These are phyloP conservation scores for Drosophila sechellia DNA, from an alignment of 1,140 invertebrate genomes.

Conservation along the genomic window DNA sequence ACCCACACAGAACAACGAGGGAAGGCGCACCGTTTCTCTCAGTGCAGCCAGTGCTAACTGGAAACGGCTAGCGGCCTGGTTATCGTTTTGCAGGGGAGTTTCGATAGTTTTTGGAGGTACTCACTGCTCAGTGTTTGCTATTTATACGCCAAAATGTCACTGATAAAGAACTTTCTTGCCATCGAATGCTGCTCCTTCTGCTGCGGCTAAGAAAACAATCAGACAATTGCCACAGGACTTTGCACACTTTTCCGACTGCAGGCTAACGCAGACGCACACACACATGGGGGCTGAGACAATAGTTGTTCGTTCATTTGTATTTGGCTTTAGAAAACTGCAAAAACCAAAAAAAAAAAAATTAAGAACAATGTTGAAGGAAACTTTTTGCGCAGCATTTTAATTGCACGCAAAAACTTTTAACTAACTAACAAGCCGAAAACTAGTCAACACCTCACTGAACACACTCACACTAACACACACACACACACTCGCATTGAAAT, in stretches of 20 bases:
- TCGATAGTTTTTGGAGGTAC: conserved; percentile 4
- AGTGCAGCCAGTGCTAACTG: conserved; percentile 6
- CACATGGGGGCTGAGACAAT: conserved; percentile 52
- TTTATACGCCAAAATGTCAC: conserved; percentile 73
- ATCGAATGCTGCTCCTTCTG: conserved; percentile 47
- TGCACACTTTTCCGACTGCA: conserved; percentile 63
- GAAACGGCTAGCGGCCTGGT: conserved; percentile 4
- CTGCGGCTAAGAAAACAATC: conserved; percentile 79
- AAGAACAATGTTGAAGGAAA: conserved; percentile 78
- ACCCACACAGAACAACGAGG: too few relatives aligned
- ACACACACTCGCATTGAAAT: conserved; percentile 4
- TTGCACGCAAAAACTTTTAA: conserved; percentile 82
- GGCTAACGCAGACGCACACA: conserved; percentile 37
- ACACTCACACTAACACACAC: conserved; percentile 6
- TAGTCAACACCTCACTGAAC: conserved; percentile 79
- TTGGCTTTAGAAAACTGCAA: conserved; percentile 75
- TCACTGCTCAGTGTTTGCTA: conserved; percentile 47
- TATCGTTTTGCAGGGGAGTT: conserved; percentile 1
- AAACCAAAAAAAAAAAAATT: conserved; percentile 70
- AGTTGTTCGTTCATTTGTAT: conserved; percentile 77
- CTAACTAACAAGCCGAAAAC: conserved; percentile 81
- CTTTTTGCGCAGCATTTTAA: conserved; percentile 81
- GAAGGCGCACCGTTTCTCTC: background rate
- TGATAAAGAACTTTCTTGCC: conserved; percentile 74
- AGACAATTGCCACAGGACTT: conserved; percentile 80